phyloP scores from a whole-genome alignment of 2,797 vertebrate genomes.

The Urocyon cinereoargenteus region DNA sequence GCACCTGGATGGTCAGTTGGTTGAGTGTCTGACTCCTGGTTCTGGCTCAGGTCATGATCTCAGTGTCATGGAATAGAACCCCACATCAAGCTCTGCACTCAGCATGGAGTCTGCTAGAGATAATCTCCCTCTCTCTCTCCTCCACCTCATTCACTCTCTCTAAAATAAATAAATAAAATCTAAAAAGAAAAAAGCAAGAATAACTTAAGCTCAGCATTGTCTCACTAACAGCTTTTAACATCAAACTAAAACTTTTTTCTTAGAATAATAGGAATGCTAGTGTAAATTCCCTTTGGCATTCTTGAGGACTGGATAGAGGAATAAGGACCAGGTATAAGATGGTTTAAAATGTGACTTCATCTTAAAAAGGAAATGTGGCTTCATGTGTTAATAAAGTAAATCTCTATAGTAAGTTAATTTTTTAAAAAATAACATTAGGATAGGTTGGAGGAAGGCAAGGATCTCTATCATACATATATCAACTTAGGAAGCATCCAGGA shows the following conservation, averaged over 20 bases:
- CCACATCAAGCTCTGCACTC: not conserved
- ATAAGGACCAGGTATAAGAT: not conserved
- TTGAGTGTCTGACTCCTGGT: not conserved
- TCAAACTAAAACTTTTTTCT: not conserved
- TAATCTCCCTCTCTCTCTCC: not conserved
- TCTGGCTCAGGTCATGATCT: not conserved
- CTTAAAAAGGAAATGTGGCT: not conserved
- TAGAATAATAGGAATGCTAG: not conserved
- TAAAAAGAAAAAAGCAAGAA: not conserved
- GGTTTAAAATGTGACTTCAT: not conserved
- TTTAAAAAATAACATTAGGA: not conserved
- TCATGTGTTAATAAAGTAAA: not conserved
- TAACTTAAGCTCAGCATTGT: not conserved
- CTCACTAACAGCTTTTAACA: not conserved
- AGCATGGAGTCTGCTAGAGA: not conserved
- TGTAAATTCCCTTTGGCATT: not conserved
- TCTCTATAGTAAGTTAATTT: not conserved
- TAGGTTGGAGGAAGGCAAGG: not conserved
- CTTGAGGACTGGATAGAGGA: not conserved
- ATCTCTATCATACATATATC: not conserved
- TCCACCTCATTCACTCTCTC: not conserved
- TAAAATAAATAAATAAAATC: not conserved
- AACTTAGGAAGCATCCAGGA: not conserved
- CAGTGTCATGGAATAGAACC: not conserved
- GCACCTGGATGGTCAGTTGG: not conserved